Conservation (phyloP, 1,140 invertebrate genomes). For the Thalassaphorura encarpata region DNA sequence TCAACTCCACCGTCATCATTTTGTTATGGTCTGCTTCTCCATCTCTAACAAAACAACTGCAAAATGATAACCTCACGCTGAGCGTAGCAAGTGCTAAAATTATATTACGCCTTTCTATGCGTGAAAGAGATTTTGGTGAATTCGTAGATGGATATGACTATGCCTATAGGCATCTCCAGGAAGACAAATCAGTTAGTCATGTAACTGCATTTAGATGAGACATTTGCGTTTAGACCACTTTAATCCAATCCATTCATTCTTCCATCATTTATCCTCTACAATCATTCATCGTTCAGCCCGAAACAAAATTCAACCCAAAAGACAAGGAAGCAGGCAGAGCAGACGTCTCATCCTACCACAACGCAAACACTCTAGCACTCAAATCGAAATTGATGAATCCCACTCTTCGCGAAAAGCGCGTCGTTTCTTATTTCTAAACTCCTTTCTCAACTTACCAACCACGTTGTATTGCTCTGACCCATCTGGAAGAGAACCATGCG, state of each 20-base stretch:
- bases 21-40: neutral
- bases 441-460: constrained; percentile 15
- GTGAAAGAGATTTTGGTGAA: neutral
- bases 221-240: no score
- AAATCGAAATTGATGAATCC: neutral
- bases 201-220: no score
- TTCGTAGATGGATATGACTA: no score
- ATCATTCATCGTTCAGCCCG: no score
- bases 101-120: neutral
- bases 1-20: neutral
- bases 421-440: no score
- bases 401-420: no score
- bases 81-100: neutral
- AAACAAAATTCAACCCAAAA: no score
- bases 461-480: constrained; percentile 17
- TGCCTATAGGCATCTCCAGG: no score
- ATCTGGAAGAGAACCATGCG: constrained; percentile 16
- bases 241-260: no score
- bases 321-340: neutral
- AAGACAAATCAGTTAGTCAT: no score
- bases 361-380: neutral
- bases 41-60: neutral
- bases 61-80: neutral
- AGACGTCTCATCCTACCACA: neutral
- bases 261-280: no score